Evolutionary conservation across 1,140 invertebrate species (phyloP), one percentile per base, ranked within the genome.

Genomic region (Calephelis nemesis): DNA sequence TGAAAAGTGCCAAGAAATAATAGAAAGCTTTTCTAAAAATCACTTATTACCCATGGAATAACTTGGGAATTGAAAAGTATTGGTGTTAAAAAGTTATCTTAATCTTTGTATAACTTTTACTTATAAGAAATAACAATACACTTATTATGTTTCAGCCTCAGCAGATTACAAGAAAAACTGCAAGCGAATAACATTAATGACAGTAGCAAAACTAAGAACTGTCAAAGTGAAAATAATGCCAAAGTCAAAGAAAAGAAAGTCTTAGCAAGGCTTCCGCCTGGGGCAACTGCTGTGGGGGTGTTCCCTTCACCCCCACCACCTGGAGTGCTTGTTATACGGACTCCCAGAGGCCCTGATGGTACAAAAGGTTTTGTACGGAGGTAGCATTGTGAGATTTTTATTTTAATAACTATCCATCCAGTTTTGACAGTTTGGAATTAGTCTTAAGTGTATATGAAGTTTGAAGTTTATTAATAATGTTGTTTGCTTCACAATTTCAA

Each of bases 281-380:
- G 82, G 13, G 75, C 85, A 1, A 83, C 85, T 0, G 48, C 76
- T 6, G 71, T 81, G 15, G 87, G 83, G 11, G 75, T 90, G 19
- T 90, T 90, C 67, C 87, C 87, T 0, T 91, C 92, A 1, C 92
- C 92, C 1, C 85, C 87, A 19, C 87, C 89, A 0, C 83, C 85
- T 10, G 89, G 89, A 47, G 92, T 93, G n/a, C 87, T 91, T 47
- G 84, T 94, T 13, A 88, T 94, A 68, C 81, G 93, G 47, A 81
- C 93, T 42, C 93, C 93, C 4, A 78, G 90, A 63, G 93, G 93
- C 11, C 93, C 93, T 5, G 93, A 94, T 71, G 93, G 93, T 30
- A 93, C 93, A 42, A 92, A 92, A 82, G 93, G 93, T 52, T 94
- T 94, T 74, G 81, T 90, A 74, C 84, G 88, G 70, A 93, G 93